Evolutionary conservation across 1,140 invertebrate species (phyloP).

Genomic region (Dysdera silvatica): DNA sequence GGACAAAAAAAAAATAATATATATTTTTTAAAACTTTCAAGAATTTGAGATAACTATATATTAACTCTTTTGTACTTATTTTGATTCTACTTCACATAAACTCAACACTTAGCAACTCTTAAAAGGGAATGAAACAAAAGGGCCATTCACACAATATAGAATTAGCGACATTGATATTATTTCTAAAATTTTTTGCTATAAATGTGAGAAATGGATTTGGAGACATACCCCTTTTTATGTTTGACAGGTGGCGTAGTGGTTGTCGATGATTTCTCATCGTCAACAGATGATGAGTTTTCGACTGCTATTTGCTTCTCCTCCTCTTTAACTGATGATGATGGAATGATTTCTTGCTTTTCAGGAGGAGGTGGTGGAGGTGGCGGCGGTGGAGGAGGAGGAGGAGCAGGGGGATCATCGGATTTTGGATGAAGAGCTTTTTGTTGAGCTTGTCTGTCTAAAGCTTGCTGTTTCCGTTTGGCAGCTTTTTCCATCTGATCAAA

Average conservation of each 20-base stretch:
- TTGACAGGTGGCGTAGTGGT: background rate
- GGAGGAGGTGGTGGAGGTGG: constrained; percentile 16
- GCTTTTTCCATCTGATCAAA: constrained; percentile 59
- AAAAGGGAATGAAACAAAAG: too few relatives aligned
- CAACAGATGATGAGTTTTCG: background rate
- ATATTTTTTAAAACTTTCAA: too few relatives aligned
- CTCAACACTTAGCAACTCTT: too few relatives aligned
- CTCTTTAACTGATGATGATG: constrained; percentile 8
- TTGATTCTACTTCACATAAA: too few relatives aligned
- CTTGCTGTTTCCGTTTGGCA: constrained; percentile 48
- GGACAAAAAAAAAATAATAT: too few relatives aligned
- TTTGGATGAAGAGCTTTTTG: constrained; percentile 31
- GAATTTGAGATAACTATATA: too few relatives aligned
- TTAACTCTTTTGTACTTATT: too few relatives aligned
- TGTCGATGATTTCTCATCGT: constrained; percentile 5
- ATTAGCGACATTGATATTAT: too few relatives aligned
- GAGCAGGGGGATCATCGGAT: constrained; percentile 16
- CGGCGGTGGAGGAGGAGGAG: background rate
- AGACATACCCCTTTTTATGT: constrained; percentile 19
- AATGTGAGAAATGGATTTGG: background rate
- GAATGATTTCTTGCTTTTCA: background rate
- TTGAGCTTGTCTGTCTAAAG: constrained; percentile 36
- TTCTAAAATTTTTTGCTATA: too few relatives aligned
- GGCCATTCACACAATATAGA: too few relatives aligned
- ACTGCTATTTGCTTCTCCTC: constrained; percentile 7